Conservation (phyloP, 2,888 invertebrate genomes). For the Norana najaformis region DNA sequence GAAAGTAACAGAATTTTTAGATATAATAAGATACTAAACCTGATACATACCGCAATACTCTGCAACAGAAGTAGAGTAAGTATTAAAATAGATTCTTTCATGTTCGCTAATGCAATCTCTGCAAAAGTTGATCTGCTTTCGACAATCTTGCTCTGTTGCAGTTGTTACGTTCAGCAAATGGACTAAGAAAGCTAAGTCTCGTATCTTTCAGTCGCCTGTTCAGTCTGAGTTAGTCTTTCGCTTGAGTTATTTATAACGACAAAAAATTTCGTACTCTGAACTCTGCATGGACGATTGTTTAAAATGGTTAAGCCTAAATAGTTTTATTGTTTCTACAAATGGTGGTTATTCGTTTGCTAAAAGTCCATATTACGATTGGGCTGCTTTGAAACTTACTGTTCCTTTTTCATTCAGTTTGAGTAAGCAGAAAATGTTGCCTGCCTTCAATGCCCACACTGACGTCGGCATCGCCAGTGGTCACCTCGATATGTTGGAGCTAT, state of each 20-base stretch:
- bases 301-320: not conserved
- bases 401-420: not conserved
- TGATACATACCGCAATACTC: not conserved
- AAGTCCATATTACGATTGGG: no score
- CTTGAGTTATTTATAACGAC: not conserved
- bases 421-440: no score
- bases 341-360: not conserved
- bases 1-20: not conserved
- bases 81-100: not conserved
- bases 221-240: not conserved
- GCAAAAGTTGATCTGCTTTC: not conserved
- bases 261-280: not conserved
- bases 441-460: no score
- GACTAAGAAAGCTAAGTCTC: not conserved
- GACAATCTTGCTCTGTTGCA: not conserved
- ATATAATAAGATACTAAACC: not conserved
- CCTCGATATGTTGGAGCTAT: no score
- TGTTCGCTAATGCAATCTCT: not conserved
- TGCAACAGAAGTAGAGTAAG: not conserved
- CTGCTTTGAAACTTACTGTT: not conserved
- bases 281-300: not conserved
- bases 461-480: no score
- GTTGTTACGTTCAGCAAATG: not conserved
- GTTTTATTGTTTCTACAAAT: not conserved
- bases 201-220: not conserved